phyloP scores from a whole-genome alignment of 2,888 invertebrate genomes.

The Eurytoma californica region DNA sequence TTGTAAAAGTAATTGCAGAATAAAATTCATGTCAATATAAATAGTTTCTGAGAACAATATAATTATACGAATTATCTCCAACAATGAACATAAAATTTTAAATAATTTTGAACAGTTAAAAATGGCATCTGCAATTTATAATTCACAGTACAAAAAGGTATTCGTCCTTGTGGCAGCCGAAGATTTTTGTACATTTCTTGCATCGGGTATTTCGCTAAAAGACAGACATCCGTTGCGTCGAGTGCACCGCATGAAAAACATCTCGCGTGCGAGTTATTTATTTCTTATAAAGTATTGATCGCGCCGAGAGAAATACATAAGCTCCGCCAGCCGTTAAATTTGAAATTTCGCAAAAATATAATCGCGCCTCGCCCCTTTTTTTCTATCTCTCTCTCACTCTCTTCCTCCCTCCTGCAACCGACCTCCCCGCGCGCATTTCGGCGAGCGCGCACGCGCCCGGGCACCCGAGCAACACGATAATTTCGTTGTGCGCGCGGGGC shows the following conservation, averaged over 20 bases:
- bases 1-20: no score
- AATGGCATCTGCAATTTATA: no score
- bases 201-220: neutral
- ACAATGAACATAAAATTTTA: no score
- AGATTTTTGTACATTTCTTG: no score
- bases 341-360: conserved; percentile 49
- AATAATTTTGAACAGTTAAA: no score
- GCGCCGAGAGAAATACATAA: neutral
- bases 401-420: no score
- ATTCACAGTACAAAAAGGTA: no score
- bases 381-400: neutral
- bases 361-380: conserved; percentile 1
- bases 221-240: neutral
- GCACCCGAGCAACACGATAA: conserved; percentile 48
- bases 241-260: conserved; percentile 1
- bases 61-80: no score
- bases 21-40: no score
- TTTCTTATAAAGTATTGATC: conserved; percentile 21
- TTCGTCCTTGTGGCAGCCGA: no score
- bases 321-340: conserved; percentile 44
- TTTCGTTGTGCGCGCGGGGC: conserved; percentile 44
- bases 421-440: no score
- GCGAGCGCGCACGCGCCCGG: neutral
- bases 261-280: neutral
- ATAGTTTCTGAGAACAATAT: no score